A percentile compares a stretch with the other conserved stretches of the same genome.
Conservation (phyloP, 2,888 invertebrate species). For the Punctoribates punctum region DNA sequence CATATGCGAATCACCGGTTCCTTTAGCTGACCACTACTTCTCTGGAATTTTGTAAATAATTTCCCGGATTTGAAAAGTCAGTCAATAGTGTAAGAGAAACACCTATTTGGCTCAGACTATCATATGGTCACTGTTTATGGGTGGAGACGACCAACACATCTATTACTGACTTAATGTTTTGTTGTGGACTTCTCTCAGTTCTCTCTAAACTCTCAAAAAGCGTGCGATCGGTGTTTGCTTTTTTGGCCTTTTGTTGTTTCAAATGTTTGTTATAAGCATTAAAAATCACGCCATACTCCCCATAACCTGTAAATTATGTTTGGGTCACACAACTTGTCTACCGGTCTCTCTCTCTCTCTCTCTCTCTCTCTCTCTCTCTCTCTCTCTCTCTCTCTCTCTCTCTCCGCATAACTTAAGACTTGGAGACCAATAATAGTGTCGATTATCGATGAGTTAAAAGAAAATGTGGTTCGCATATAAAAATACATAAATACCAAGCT, state of each 20-base stretch:
- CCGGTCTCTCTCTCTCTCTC: neutral
- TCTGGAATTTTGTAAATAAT: neutral
- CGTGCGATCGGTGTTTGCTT: neutral
- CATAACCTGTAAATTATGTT: constrained; percentile 26
- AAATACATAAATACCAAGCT: neutral
- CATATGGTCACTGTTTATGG: neutral
- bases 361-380: neutral
- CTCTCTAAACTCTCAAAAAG: neutral
- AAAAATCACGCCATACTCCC: neutral
- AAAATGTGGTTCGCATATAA: neutral
- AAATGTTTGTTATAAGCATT: neutral
- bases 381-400: constrained; percentile 11
- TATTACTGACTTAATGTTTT: neutral
- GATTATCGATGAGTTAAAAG: neutral
- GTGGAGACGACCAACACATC: neutral
- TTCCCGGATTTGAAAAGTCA: constrained; percentile 33
- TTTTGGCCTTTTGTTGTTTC: neutral
- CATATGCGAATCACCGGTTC: neutral
- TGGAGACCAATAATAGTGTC: neutral
- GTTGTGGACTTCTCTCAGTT: neutral
- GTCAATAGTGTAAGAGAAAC: constrained; percentile 17
- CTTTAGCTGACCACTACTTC: neutral
- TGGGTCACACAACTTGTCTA: neutral
- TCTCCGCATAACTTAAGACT: neutral
- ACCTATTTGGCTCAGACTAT: neutral